phyloP scores from a whole-genome alignment of 2,888 invertebrate genomes.

The Synanthedon myopaeformis region DNA sequence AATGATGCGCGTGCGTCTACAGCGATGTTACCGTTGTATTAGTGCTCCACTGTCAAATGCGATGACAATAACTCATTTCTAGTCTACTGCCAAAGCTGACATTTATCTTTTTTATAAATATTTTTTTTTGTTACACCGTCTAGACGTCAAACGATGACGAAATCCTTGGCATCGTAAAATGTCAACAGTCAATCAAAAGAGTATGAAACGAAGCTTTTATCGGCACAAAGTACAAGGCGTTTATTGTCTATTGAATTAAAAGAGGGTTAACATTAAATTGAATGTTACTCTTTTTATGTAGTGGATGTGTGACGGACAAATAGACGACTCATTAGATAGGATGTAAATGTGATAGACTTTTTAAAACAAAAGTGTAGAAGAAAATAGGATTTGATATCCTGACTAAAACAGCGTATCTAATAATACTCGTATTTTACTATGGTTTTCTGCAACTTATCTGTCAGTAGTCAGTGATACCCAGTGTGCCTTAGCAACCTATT shows the following conservation, averaged over 20 bases:
- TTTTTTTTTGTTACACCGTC: too few relatives aligned
- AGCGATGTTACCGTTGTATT: not conserved
- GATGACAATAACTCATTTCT: not conserved
- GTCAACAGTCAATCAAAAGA: slow-evolving; percentile 54
- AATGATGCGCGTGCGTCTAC: not conserved
- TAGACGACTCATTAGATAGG: too few relatives aligned
- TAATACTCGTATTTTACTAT: too few relatives aligned
- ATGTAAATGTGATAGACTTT: too few relatives aligned
- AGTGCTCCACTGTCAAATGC: not conserved
- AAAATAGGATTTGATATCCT: too few relatives aligned
- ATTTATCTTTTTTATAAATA: slow-evolving; percentile 1
- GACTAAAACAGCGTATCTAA: too few relatives aligned
- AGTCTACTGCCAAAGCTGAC: slow-evolving; percentile 3
- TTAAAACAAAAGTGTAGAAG: too few relatives aligned
- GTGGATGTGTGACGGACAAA: too few relatives aligned
- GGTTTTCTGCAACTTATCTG: too few relatives aligned
- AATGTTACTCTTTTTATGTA: too few relatives aligned
- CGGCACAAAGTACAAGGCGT: slow-evolving; percentile 28
- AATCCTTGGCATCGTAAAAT: slow-evolving; percentile 25
- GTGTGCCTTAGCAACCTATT: too few relatives aligned
- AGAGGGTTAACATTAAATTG: slow-evolving; percentile 1
- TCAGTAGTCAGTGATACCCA: too few relatives aligned
- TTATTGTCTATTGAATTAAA: slow-evolving; percentile 41
- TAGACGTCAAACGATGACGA: slow-evolving; percentile 8
- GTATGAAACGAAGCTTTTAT: slow-evolving; percentile 23